phyloP scores from a whole-genome alignment of 2,888 invertebrate genomes.

The Volucella inflata region DNA sequence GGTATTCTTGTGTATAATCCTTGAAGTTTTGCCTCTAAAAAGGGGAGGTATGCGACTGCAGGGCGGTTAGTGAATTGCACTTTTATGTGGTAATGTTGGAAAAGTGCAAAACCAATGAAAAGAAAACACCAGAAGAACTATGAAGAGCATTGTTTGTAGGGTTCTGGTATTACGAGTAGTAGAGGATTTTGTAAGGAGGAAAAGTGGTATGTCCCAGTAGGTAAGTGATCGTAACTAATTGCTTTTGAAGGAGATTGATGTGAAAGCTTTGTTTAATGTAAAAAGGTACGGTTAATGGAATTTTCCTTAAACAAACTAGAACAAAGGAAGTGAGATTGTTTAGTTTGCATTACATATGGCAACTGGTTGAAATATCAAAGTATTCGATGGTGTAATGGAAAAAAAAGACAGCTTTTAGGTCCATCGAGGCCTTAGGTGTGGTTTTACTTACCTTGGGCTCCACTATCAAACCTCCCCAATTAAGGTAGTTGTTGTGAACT shows the following conservation, averaged over 20 bases:
- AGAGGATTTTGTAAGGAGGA: conserved; percentile 7
- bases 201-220: conserved; percentile 32
- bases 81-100: conserved; percentile 36
- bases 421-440: no score
- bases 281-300: conserved; percentile 52
- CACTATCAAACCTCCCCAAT: no score
- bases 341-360: conserved; percentile 9
- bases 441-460: no score
- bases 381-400: no score
- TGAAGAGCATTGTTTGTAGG: conserved; percentile 30
- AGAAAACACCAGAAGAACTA: conserved; percentile 19
- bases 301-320: conserved; percentile 35
- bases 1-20: conserved; percentile 48
- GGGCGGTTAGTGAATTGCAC: conserved; percentile 31
- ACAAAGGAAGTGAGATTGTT: conserved; percentile 45
- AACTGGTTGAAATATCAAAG: background rate
- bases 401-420: no score
- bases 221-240: conserved; percentile 65
- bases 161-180: conserved; percentile 6
- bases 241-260: conserved; percentile 71
- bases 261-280: conserved; percentile 28
- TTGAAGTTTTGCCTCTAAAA: conserved; percentile 14
- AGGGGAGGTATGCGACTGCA: background rate
- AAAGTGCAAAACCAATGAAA: conserved; percentile 10
- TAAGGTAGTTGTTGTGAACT: no score